Evolutionary conservation across 2,113 vertebrate species (phyloP), one percentile per base, ranked within the genome.

Genomic region (Erinaceus europaeus): DNA sequence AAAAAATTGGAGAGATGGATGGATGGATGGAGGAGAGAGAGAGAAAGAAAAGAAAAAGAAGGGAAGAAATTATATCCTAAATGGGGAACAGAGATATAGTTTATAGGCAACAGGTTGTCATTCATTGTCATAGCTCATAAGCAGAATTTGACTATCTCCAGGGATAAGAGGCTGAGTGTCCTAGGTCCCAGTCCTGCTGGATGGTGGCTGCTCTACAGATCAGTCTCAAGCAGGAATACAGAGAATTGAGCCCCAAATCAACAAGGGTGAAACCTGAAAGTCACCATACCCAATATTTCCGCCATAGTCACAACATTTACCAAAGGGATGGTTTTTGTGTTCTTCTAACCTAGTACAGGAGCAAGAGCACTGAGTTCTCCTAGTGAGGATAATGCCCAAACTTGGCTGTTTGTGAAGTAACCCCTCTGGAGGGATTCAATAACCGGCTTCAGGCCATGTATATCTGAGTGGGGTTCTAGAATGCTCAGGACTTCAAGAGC

Each of bases 381-480:
- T 29, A 52, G 55, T 10, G 55, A 8, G 57, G 57, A 13, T 55
- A 12, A 7, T 15, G 11, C 9, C 27, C 57, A 32, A 29, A n/a
- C 27, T n/a, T 20, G 2, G 1, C 57, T 59, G n/a, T 52, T 20
- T 15, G 50, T 9, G 25, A 12, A 36, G 55, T 21, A n/a, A 3
- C 38, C 9, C n/a, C 6, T 21, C 9, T 67, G 1, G 1, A 13
- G 9, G n/a, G 9, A 27, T 52, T 36, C 1, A 1, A 13, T 12
- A 4, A 21, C 32, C 42, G 32, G 27, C 5, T 34, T 42, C 34
- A n/a, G 75, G 8, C 29, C 50, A 5, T n/a, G n/a, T n/a, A n/a
- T n/a, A n/a, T n/a, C n/a, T n/a, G n/a, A n/a, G n/a, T n/a, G n/a
- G n/a, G n/a, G n/a, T n/a, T n/a, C n/a, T n/a, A n/a, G n/a, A n/a